Percentiles rank a stretch among this genome's conserved stretches.
These are phyloP conservation scores for Colletes latitarsis DNA, from an alignment of 1,140 invertebrate species.

Conservation along the genomic window DNA sequence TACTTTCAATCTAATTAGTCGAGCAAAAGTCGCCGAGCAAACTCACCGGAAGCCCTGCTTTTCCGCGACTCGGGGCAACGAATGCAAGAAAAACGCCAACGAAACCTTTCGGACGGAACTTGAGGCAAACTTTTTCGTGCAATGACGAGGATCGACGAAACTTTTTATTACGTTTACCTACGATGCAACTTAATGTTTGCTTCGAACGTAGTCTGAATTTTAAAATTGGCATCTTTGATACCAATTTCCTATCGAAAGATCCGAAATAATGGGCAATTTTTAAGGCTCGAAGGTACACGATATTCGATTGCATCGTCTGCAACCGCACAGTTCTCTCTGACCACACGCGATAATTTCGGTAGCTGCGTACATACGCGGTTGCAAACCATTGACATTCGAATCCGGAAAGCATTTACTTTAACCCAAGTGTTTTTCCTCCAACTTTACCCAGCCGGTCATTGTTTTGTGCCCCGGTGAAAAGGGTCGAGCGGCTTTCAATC, in stretches of 20 bases:
- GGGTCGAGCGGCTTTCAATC: constrained; percentile 31
- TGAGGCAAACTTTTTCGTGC: background rate
- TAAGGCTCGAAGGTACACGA: too few species aligned
- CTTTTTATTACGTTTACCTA: background rate
- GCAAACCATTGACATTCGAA: background rate
- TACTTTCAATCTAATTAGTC: constrained; percentile 1
- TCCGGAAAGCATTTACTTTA: constrained; percentile 26
- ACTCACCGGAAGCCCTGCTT: background rate
- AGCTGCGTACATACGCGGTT: background rate
- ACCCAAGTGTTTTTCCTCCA: constrained; percentile 7
- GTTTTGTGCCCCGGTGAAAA: constrained; percentile 17
- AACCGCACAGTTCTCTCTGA: background rate
- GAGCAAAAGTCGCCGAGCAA: background rate
- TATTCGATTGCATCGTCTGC: background rate
- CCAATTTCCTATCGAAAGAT: too few species aligned
- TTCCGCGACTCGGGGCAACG: background rate
- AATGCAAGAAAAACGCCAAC: background rate
- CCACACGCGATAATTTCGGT: constrained; percentile 3
- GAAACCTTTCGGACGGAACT: background rate
- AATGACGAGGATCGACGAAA: background rate
- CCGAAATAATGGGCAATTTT: too few species aligned
- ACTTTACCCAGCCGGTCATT: background rate
- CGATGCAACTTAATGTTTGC: background rate
- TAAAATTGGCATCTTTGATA: too few species aligned
- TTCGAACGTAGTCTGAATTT: background rate